phyloP scores from a whole-genome alignment of 2,797 vertebrate genomes.

The Eremophila alpestris region DNA sequence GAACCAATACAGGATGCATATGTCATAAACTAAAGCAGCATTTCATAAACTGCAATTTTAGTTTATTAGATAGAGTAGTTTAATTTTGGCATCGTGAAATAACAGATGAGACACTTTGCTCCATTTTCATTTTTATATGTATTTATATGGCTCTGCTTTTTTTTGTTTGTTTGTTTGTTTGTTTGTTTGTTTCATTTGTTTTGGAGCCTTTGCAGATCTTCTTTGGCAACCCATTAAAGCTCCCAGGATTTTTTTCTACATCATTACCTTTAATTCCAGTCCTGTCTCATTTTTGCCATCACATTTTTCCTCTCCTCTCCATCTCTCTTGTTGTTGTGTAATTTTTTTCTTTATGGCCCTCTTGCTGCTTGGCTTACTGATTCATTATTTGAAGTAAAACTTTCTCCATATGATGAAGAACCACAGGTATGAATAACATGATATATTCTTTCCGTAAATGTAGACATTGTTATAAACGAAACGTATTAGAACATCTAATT shows the following conservation, averaged over 20 bases:
- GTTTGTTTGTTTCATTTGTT: not conserved
- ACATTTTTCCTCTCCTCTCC: not conserved
- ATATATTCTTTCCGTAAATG: not conserved
- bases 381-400: not conserved
- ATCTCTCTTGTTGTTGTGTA: not conserved
- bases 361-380: not conserved
- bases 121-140: not conserved
- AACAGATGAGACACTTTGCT: not conserved
- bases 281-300: slow-evolving; percentile 1
- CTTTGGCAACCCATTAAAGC: not conserved
- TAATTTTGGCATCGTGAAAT: not conserved
- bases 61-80: not conserved
- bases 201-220: not conserved
- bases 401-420: not conserved
- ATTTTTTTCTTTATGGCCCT: not conserved
- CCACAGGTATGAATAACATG: not conserved
- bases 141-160: not conserved
- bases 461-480: not conserved
- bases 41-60: not conserved
- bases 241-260: slow-evolving; percentile 49
- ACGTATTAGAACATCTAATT: no score
- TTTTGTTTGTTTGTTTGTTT: not conserved
- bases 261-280: slow-evolving; percentile 30
- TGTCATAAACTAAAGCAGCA: not conserved
- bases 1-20: not conserved